Base-by-base conservation (phyloP, 2,113 vertebrate species). In the Xyliphius kryptos region DNA sequence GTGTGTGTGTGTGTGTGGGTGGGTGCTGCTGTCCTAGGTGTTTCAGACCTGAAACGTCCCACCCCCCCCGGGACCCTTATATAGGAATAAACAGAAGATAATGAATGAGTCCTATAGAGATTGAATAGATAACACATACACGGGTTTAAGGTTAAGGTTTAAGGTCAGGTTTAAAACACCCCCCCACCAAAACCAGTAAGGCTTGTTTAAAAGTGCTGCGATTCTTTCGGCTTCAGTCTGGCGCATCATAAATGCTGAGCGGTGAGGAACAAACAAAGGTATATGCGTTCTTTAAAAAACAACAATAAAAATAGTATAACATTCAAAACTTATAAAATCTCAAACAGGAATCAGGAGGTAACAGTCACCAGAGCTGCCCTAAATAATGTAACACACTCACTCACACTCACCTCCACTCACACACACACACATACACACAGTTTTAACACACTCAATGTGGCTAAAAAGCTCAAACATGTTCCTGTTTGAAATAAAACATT, bases 331-430 rank as follows among this genome's bases (percentile, higher is more conserved):
- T 16, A 56, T 68, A 68, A 66, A 68, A 69, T 68, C 68, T 68
- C 43, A 70, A 74, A 67, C 64, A 72, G 68, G 76, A 66, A 77
- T 76, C 67, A 72, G 70, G 73, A 81, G 76, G 77, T 81, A 79
- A 80, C 77, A 84, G 79, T 79, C 70, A 81, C 57, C 64, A 65
- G 67, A 77, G 85, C 83, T 84, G 82, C 81, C 80, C 72, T 78
- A 61, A 54, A 76, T 47, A 37, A 68, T 61, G 53, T 67, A 50
- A 75, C 68, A 62, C 74, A 77, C 71, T 41, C 41, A 76, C 55
- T 37, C n/a, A 21, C 38, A 43, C 15, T 4, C 26, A 8, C 32
- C 5, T 19, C 9, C 15, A 15, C 22, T 2, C 53, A 47, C 46
- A 36, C 17, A 19, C 54, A 16, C 66, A 43, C 53, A 51, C 51